phyloP scores from a whole-genome alignment of 2,888 invertebrate genomes.

The Agrochola circellaris region DNA sequence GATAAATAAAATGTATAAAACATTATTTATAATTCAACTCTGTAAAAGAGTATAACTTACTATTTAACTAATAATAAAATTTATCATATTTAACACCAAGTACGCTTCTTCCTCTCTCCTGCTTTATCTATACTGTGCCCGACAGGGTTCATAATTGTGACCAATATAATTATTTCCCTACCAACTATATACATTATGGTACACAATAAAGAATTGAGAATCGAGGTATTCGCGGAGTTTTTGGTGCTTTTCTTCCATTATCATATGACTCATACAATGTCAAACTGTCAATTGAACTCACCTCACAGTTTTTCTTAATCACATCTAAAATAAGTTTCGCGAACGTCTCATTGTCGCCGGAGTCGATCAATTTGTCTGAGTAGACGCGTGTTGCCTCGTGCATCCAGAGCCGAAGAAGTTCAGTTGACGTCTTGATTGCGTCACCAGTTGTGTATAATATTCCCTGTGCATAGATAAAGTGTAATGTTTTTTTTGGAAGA shows the following conservation, averaged over 20 bases:
- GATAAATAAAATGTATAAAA: no score
- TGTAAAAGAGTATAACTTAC: no score
- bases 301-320: conserved; percentile 94
- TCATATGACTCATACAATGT: background rate
- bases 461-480: conserved; percentile 90
- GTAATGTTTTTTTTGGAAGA: no score
- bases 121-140: no score
- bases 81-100: no score
- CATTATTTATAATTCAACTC: no score
- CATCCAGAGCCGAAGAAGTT: conserved; percentile 95
- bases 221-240: background rate
- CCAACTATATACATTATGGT: no score
- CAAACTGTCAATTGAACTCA: conserved; percentile 68
- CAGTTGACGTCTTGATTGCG: conserved; percentile 92
- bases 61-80: no score
- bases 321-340: conserved; percentile 93
- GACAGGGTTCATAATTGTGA: no score
- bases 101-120: no score
- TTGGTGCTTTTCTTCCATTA: background rate
- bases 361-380: conserved; percentile 96
- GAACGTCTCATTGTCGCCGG: conserved; percentile 94
- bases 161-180: no score
- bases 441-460: conserved; percentile 95
- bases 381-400: conserved; percentile 98
- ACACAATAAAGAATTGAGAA: no score